These are phyloP conservation scores for Sterna hirundo DNA, from an alignment of 2,113 vertebrate genomes.

Conservation along the genomic window DNA sequence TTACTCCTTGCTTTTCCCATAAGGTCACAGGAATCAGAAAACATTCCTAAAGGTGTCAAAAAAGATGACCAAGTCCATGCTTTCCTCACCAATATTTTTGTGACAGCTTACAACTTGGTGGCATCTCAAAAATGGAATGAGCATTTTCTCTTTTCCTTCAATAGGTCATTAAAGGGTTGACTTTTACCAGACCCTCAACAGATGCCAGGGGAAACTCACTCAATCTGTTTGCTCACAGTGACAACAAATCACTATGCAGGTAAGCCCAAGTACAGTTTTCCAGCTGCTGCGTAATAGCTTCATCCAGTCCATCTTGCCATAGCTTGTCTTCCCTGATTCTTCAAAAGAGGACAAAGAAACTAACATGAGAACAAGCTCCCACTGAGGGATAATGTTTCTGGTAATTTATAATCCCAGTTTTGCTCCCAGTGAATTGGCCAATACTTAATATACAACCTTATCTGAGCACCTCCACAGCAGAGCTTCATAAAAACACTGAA, in stretches of 20 bases:
- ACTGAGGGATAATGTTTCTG: neutral
- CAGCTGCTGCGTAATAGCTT: neutral
- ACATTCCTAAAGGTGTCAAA: neutral
- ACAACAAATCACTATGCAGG: neutral
- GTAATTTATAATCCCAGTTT: constrained; percentile 17
- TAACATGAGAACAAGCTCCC: neutral
- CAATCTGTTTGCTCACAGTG: neutral
- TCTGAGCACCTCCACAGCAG: neutral
- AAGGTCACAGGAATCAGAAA: neutral
- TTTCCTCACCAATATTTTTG: neutral
- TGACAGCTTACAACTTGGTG: neutral
- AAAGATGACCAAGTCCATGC: neutral
- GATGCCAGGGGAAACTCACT: neutral
- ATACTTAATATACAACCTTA: constrained; percentile 34
- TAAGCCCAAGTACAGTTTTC: neutral
- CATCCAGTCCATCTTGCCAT: neutral
- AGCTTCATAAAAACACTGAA: constrained; percentile 18
- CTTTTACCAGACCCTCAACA: neutral
- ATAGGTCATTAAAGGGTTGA: neutral
- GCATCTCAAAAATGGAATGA: neutral
- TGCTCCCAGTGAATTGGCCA: neutral
- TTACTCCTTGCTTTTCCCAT: neutral
- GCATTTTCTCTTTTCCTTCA: neutral
- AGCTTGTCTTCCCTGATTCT: neutral
- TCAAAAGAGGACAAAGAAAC: neutral